Base-by-base conservation (phyloP, 1,140 invertebrate species). In the Caenorhabditis briggsae region DNA sequence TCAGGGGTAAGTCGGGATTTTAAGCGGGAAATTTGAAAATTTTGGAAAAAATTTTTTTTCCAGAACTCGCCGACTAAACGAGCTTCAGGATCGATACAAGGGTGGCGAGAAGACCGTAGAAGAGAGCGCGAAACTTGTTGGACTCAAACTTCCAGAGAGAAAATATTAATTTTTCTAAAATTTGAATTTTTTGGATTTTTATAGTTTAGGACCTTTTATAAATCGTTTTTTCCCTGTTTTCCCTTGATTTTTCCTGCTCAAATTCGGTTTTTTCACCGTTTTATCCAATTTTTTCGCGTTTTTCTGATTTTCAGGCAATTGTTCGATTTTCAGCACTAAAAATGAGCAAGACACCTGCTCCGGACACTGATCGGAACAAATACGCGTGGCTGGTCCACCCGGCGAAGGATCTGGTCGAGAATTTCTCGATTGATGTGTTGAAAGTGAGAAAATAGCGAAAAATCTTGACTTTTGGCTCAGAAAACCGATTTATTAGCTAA, bases 31-130 rank as follows among this genome's bases (percentile, higher is more conserved):
- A 58, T n/a, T 20, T 18, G 56, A 12, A 18, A 58, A 58, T n/a
- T 18, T 58, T 58, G 16, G 8, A 20, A 58, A 58, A 58, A 23
- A 12, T n/a, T n/a, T n/a, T n/a, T 20, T 46, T 78, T 78, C 0
- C 65, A 87, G 86, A 53, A 87, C 83, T 25, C 86, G 86, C 16
- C 50, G 65, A 18, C 53, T 87, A 0, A 48, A 61, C 16, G 86
- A 84, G 2, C 56, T 87, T 2, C 82, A 87, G n/a, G 6, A 65
- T 6, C 11, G 20, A 50, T 87, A 87, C 50, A 78, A 78, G 58
- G 86, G 86, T 33, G 86, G 86, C 25, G 86, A 87, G 83, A 87
- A 84, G 58, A 82, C 46, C 5, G 65, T 87, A 0, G 86, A 87
- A 43, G 86, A 87, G 41, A 82, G 65, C 70, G 86, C 86, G 5